Base-by-base conservation (phyloP, 1,140 invertebrate genomes). In the Drosophila rufa region DNA sequence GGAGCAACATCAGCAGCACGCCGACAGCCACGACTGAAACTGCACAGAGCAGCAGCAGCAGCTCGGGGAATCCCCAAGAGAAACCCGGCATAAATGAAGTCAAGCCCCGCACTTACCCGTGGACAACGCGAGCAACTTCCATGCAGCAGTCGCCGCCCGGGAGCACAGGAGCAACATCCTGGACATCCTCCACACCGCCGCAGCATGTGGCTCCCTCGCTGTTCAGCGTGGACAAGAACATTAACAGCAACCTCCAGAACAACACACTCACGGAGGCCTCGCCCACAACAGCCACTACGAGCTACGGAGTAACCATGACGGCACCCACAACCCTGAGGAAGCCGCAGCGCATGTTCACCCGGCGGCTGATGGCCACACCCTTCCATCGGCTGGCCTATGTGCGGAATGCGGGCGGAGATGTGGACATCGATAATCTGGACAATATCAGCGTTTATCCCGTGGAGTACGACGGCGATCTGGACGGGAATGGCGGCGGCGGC, bases 371-470 rank as follows among this genome's bases (percentile, higher is more conserved):
- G 48, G 91, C 91, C 56, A 92, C 91, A 27, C 91, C 91, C 25
- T 92, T 83, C 46, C 84, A 86, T 65, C 79, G 90, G 42, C 53
- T 92, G 56, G 90, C 82, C 53, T 92, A 92, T 57, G 84, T 92
- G 19, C 79, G 91, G 1, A 92, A 92, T 27, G 79, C 82, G 40
- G 91, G 87, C 15, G 91, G 91, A 9, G 91, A 92, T 22, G 91
- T 92, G 27, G 91, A 92, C 40, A 91, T 92, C 38, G 91, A 92
- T 56, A 92, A 86, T 59, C 75, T 92, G 60, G 91, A 92, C 79
- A 92, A 92, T 55, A 92, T 92, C 19, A 92, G 91, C 69, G 82
- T 92, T 19, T 91, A 90, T 84, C 84, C 91, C 38, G 91, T 91
- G 77, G 53, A 81, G 17, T 78, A 79, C 19, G 77, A 85, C 11